phyloP scores from a whole-genome alignment of 1,140 invertebrate genomes.

The Zaprionus nigranus region DNA sequence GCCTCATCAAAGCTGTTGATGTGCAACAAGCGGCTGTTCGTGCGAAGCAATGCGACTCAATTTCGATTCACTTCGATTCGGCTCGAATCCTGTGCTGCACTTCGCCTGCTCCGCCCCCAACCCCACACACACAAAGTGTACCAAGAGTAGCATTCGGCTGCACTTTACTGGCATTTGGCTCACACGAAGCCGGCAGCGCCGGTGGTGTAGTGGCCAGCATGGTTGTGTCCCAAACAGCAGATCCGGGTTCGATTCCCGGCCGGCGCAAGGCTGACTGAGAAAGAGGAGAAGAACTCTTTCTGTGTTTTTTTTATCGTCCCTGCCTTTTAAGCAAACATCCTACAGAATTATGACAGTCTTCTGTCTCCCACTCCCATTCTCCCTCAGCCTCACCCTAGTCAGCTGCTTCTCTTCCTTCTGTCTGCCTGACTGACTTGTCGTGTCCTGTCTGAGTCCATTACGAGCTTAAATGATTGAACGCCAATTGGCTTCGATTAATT shows the following conservation, averaged over 20 bases:
- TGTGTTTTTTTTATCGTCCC: neutral
- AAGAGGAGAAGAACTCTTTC: too few species aligned
- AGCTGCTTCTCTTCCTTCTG: neutral
- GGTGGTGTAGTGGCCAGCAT: conserved; percentile 95
- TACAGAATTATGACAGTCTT: neutral
- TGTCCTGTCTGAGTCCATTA: neutral
- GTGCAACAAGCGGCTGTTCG: conserved; percentile 33
- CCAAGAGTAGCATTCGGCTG: conserved; percentile 57
- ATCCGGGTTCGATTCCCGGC: conserved; percentile 95
- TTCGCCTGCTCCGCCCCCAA: neutral
- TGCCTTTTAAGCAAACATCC: neutral
- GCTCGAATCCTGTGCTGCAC: neutral
- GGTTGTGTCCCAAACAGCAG: conserved; percentile 95
- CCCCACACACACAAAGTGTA: neutral
- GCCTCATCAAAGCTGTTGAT: conserved; percentile 46
- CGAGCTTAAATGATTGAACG: conserved; percentile 1
- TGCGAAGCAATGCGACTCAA: neutral
- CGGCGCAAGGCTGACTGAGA: conserved; percentile 86
- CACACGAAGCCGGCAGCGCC: conserved; percentile 70
- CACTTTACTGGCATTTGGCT: conserved; percentile 14
- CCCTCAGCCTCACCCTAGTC: neutral
- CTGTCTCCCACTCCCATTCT: neutral
- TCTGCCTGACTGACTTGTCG: neutral
- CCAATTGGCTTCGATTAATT: neutral
- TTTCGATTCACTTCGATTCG: neutral